Percentiles rank a stretch among this genome's conserved stretches.
These are phyloP conservation scores for Eciton burchellii DNA, from an alignment of 1,140 invertebrate genomes.

Conservation along the genomic window DNA sequence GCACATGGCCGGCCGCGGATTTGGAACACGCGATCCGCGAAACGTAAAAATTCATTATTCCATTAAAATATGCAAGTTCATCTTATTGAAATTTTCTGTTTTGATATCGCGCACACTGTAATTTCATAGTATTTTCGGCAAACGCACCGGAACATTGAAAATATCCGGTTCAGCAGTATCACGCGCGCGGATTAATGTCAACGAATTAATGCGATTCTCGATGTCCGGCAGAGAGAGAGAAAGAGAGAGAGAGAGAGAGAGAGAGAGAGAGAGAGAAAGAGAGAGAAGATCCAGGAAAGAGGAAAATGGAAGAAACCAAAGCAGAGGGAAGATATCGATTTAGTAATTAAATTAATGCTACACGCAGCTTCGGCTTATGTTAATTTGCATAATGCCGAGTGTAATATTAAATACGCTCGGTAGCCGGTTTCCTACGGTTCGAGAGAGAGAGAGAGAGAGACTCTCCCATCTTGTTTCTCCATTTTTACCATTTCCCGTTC, in stretches of 20 bases:
- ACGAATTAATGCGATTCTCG: slow-evolving; percentile 2
- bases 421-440: not conserved
- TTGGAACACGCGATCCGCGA: not conserved
- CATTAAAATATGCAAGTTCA: slow-evolving; percentile 9
- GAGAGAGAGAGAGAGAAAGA: not conserved
- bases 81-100: not conserved
- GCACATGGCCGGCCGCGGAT: not conserved
- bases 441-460: too few species aligned
- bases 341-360: slow-evolving; percentile 33
- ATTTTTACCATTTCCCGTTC: slow-evolving; percentile 50
- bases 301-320: too few species aligned
- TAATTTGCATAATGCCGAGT: slow-evolving; percentile 47
- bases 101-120: not conserved
- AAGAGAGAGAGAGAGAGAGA: not conserved
- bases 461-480: not conserved
- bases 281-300: too few species aligned
- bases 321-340: slow-evolving; percentile 6
- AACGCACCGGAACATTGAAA: not conserved
- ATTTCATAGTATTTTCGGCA: slow-evolving; percentile 12
- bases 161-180: not conserved
- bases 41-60: slow-evolving; percentile 19
- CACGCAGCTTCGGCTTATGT: not conserved
- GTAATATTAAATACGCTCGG: slow-evolving; percentile 28
- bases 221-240: not conserved
- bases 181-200: not conserved